A percentile compares a stretch with the other conserved stretches of the same genome.
Evolutionary conservation across 2,888 invertebrate species (phyloP).

Genomic region (Mythimna vitellina): DNA sequence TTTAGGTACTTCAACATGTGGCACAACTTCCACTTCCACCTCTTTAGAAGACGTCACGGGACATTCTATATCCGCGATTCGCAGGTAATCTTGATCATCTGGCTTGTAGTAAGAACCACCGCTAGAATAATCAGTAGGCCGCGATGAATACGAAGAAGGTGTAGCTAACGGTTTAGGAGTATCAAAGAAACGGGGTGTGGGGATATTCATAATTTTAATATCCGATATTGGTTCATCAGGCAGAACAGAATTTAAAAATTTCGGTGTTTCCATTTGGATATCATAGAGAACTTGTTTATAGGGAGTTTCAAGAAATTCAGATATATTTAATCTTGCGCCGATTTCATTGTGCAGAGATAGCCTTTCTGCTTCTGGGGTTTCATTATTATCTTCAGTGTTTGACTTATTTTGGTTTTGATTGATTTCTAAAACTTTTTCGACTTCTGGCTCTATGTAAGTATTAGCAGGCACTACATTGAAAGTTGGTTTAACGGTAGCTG

Average conservation of each 20-base stretch:
- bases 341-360: constrained; percentile 83
- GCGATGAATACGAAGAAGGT: constrained; percentile 85
- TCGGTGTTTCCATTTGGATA: constrained; percentile 90
- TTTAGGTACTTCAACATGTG: constrained; percentile 52
- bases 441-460: constrained; percentile 44
- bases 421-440: constrained; percentile 63
- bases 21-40: constrained; percentile 57
- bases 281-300: constrained; percentile 88
- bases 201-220: constrained; percentile 90
- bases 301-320: constrained; percentile 90
- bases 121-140: constrained; percentile 91
- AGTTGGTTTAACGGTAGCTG: constrained; percentile 74
- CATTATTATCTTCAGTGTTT: constrained; percentile 70
- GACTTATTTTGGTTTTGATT: constrained; percentile 70
- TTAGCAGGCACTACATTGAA: constrained; percentile 76
- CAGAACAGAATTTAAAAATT: constrained; percentile 86
- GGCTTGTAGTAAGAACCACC: constrained; percentile 92
- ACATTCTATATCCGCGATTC: constrained; percentile 75
- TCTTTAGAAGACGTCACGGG: constrained; percentile 71
- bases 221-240: constrained; percentile 86
- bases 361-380: constrained; percentile 86
- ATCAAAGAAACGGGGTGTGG: constrained; percentile 90
- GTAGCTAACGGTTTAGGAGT: constrained; percentile 82
- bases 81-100: constrained; percentile 90
- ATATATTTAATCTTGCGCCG: constrained; percentile 85